Conservation (phyloP, 2,888 invertebrate genomes). For the Agapostemon virescens region DNA sequence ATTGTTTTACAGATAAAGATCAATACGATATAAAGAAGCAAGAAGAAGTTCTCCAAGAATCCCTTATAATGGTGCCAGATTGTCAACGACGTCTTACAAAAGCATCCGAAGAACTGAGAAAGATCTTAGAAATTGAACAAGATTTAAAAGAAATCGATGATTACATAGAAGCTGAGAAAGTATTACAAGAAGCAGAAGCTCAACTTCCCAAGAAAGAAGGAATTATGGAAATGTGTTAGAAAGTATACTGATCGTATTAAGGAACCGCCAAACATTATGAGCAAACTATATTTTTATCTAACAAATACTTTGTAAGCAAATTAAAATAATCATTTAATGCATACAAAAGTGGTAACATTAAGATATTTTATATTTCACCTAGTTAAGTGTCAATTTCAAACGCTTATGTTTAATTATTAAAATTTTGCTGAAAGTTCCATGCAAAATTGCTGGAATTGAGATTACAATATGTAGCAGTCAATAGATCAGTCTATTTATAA, state of each 20-base stretch:
- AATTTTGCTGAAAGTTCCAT: conserved; percentile 26
- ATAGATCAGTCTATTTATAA: conserved; percentile 42
- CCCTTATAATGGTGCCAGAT: conserved; percentile 95
- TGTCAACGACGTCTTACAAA: conserved; percentile 89
- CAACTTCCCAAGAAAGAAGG: conserved; percentile 74
- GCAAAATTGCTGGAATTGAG: conserved; percentile 20
- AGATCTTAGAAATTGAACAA: conserved; percentile 86
- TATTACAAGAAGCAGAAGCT: conserved; percentile 82
- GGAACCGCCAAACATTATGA: conserved; percentile 20
- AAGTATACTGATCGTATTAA: conserved; percentile 22
- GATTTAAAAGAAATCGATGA: conserved; percentile 89
- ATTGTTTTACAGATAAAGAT: conserved; percentile 84
- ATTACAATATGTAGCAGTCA: conserved; percentile 43
- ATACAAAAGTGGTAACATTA: conserved; percentile 39
- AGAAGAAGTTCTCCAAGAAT: conserved; percentile 94
- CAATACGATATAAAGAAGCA: conserved; percentile 91
- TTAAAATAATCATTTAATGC: conserved; percentile 48
- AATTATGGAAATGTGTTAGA: conserved; percentile 62
- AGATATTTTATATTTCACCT: conserved; percentile 41
- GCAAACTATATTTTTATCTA: conserved; percentile 51
- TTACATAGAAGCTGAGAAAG: conserved; percentile 85
- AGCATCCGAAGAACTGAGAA: conserved; percentile 89
- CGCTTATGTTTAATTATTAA: conserved; percentile 40
- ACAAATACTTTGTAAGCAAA: conserved; percentile 40
- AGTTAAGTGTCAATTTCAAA: conserved; percentile 26